Conservation (phyloP, 2,113 vertebrate genomes). For the Falco punctatus region DNA sequence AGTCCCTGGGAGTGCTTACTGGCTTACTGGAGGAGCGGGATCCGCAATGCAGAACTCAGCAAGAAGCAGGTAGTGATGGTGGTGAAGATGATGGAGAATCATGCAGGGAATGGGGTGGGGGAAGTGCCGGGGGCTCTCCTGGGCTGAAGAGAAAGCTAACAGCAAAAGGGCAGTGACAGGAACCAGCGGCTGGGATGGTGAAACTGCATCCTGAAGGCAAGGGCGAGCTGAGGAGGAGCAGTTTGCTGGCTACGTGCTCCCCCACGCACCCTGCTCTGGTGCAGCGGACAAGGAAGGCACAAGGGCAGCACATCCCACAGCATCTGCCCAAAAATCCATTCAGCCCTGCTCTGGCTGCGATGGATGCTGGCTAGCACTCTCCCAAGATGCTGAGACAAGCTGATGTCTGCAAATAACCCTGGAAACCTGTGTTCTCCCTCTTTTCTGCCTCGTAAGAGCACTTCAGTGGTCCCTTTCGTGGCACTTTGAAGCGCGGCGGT, state of each 20-base stretch:
- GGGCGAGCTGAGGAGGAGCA: neutral
- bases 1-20: neutral
- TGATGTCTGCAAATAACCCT: neutral
- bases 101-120: neutral
- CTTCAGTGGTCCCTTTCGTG: accelerated
- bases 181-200: neutral
- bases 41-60: neutral
- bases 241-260: neutral
- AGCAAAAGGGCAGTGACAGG: neutral
- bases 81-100: neutral
- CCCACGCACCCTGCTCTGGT: neutral
- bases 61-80: neutral
- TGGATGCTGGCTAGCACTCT: neutral
- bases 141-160: neutral
- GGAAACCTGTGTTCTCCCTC: neutral
- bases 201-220: neutral
- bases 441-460: neutral
- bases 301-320: neutral
- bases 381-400: neutral
- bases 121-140: neutral
- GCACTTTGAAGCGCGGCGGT: neutral
- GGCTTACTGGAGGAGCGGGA: neutral
- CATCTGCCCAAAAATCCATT: neutral
- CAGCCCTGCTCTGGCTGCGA: neutral
- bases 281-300: neutral